Evolutionary conservation across 1,140 invertebrate species (phyloP).

Genomic region (Gonatopus flavifemur): DNA sequence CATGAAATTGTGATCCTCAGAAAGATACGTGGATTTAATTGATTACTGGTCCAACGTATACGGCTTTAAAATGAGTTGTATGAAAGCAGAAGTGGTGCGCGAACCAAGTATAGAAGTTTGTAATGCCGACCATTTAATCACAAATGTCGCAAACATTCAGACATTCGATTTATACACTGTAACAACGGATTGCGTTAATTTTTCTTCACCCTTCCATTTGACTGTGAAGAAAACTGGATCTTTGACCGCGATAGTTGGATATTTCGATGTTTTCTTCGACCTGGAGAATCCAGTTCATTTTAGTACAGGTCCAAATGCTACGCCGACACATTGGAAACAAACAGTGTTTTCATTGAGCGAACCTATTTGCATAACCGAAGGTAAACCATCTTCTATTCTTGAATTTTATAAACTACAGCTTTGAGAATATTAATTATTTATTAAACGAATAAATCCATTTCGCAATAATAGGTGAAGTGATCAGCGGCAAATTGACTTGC

Average conservation of each 20-base stretch:
- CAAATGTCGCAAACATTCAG: conserved; percentile 67
- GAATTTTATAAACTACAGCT: conserved; percentile 4
- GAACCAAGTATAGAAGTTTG: conserved; percentile 90
- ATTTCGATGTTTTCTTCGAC: conserved; percentile 90
- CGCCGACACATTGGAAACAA: conserved; percentile 96
- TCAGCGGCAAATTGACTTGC: conserved; percentile 68
- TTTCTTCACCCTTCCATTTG: conserved; percentile 77
- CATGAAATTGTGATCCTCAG: no score
- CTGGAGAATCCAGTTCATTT: conserved; percentile 68
- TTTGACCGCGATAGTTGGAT: conserved; percentile 87
- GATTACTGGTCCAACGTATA: conserved; percentile 96
- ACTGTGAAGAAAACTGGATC: conserved; percentile 70
- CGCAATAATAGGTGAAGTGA: conserved; percentile 62
- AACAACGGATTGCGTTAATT: conserved; percentile 77
- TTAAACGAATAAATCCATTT: background rate
- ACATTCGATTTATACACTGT: conserved; percentile 83
- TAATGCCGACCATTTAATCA: conserved; percentile 74
- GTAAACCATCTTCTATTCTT: conserved; percentile 49
- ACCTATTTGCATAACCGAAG: conserved; percentile 71
- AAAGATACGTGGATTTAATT: conserved; percentile 72
- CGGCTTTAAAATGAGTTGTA: conserved; percentile 94
- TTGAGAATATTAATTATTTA: no score
- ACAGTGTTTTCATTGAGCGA: conserved; percentile 89
- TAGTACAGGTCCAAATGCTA: conserved; percentile 73
- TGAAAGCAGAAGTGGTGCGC: conserved; percentile 84